Conservation (phyloP, 30 jellyfish, hydroid and myxozoan genomes). For the Turritopsis rubra region DNA sequence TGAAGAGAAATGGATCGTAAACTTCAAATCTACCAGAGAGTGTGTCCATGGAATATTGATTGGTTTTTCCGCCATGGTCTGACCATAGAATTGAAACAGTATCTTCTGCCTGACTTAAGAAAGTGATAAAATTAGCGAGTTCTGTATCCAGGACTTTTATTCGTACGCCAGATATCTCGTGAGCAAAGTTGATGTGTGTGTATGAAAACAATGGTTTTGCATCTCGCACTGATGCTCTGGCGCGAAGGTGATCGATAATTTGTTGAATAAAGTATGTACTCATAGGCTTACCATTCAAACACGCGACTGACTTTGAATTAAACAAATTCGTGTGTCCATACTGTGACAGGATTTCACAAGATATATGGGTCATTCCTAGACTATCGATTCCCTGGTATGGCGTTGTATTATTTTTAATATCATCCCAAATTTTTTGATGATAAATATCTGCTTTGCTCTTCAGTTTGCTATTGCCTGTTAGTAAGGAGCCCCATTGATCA, state of each 20-base stretch:
- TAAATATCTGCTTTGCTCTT: neutral
- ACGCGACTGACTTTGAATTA: slow-evolving; percentile 45
- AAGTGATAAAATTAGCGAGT: slow-evolving; percentile 27
- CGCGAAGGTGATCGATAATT: neutral
- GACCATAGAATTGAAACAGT: slow-evolving; percentile 73
- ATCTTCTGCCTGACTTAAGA: slow-evolving; percentile 28
- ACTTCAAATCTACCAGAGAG: slow-evolving; percentile 73
- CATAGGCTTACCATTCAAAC: slow-evolving; percentile 69
- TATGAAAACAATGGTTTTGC: slow-evolving; percentile 61
- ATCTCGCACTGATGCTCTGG: slow-evolving; percentile 18
- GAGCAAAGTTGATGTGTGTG: slow-evolving; percentile 83
- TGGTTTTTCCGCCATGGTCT: slow-evolving; percentile 87
- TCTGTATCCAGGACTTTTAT: slow-evolving; percentile 42
- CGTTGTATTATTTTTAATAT: slow-evolving; percentile 5
- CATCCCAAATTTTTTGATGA: slow-evolving; percentile 38
- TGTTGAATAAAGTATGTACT: slow-evolving; percentile 51
- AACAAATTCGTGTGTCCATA: slow-evolving; percentile 64
- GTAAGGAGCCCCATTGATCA: slow-evolving; percentile 76
- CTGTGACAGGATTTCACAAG: slow-evolving; percentile 52
- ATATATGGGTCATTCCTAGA: slow-evolving; percentile 50
- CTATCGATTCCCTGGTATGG: slow-evolving; percentile 24
- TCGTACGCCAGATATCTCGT: slow-evolving; percentile 78
- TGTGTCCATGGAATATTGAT: slow-evolving; percentile 53
- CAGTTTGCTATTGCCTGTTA: slow-evolving; percentile 59
- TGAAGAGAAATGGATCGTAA: slow-evolving; percentile 61